Base-by-base conservation (phyloP, 2,113 vertebrate genomes). In the Dipodomys ordii region DNA sequence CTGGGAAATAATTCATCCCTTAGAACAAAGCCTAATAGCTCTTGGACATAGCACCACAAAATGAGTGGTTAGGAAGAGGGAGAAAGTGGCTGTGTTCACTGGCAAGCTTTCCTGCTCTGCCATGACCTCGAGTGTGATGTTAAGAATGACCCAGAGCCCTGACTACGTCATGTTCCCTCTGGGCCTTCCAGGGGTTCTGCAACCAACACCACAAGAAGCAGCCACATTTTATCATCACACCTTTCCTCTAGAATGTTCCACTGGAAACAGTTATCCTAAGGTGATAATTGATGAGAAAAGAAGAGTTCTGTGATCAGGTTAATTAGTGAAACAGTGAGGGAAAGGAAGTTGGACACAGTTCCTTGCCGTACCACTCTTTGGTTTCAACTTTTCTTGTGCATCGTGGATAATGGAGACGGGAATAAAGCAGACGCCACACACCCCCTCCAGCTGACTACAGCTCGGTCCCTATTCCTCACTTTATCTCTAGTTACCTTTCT, bases 371-470 rank as follows among this genome's bases (percentile, higher is more conserved):
- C 18, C 49, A 53, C 35, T 88, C 57, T 81, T 73, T 49, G 77
- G 0, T 19, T 44, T 8, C 13, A 44, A 6, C 3, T 0, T 62
- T 28, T 27, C 39, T 16, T 1, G 3, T 11, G 15, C 23, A 0
- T 23, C 10, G 1, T 5, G 44, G 74, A 22, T 19, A 60, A 44
- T 25, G 10, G 13, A 76, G 30, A 46, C 0, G 1, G 11, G 15
- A 25, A 32, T 35, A 10, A 0, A 4, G 28, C 7, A 35, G n/a
- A 13, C 28, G 6, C 5, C 2, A 9, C 32, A 39, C 65, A 44
- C 78, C 32, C 32, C 25, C 4, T 49, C 23, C 30, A n/a, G 3
- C 23, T 23, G 82, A 80, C 18, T 46, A 7, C 2, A 69, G 64
- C 69, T 20, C 30, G 10, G 32, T 67, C 60, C 39, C 19, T 15